These are phyloP conservation scores for Danio kyathit DNA, from an alignment of 2,797 vertebrate species.

Conservation along the genomic window DNA sequence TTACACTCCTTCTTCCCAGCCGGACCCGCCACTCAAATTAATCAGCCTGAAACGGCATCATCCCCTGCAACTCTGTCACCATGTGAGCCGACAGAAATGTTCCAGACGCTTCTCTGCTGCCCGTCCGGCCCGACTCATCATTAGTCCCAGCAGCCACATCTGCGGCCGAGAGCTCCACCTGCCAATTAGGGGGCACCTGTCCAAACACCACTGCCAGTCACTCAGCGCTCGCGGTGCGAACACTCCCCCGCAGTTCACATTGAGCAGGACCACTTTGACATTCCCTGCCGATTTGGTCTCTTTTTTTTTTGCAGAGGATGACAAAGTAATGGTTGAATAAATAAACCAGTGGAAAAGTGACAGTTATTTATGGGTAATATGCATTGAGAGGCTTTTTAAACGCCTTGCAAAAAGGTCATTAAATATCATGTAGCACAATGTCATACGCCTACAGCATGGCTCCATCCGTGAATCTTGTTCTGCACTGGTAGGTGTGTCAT, in stretches of 20 bases:
- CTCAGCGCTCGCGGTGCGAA: conserved; percentile 29
- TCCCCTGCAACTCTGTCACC: conserved; percentile 46
- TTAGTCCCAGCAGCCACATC: conserved; percentile 58
- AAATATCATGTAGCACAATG: neutral
- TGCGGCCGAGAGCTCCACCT: conserved; percentile 52
- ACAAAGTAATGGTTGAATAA: neutral
- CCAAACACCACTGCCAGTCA: conserved; percentile 44
- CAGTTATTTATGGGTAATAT: conserved; percentile 4
- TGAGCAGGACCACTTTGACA: conserved; percentile 25
- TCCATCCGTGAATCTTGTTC: neutral
- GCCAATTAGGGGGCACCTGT: conserved; percentile 58
- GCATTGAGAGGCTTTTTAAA: neutral
- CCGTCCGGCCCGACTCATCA: conserved; percentile 32
- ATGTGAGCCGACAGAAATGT: conserved; percentile 32
- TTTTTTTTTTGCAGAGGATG: conserved; percentile 28
- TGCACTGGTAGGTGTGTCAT: conserved; percentile 11
- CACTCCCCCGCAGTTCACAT: conserved; percentile 27
- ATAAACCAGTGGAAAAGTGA: conserved; percentile 19
- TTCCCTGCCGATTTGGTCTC: neutral
- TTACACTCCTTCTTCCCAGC: neutral
- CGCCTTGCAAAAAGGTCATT: neutral
- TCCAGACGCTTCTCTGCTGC: conserved; percentile 48
- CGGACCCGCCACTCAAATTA: conserved; percentile 59
- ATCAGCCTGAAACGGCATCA: conserved; percentile 54
- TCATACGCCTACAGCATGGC: conserved; percentile 4